Evolutionary conservation across 2,888 invertebrate species (phyloP), one percentile per base, ranked within the genome.

Genomic region (Osmoderma eremita): DNA sequence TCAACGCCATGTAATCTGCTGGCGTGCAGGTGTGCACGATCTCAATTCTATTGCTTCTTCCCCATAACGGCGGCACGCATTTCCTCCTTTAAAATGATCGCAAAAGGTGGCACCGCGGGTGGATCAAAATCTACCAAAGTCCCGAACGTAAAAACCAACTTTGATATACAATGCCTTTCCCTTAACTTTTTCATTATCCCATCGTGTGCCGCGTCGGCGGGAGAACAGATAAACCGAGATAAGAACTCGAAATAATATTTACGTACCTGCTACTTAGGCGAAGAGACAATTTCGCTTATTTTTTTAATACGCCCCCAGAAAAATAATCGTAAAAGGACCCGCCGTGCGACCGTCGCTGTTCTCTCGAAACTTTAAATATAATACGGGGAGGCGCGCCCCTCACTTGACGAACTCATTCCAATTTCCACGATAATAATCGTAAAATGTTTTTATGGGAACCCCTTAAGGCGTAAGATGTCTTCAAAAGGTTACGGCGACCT

Each of bases 381-480:
- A 61, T 20, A 39, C 58, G 15, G 10, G 24, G 45, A 24, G 30
- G 45, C 13, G 15, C 45, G 13, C 45, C 45, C 56, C 41, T 24
- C 17, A 48, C 58, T 61, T 45, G 45, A 61, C 42, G 45, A 39
- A 53, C 58, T 48, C 36, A 24, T 30, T 45, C 58, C 58, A 61
- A 61, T 61, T 61, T 61, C 58, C 45, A 30, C 58, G 58, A 61
- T 48, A 61, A 61, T 61, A 61, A 61, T 61, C 58, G 58, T 61
- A 61, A 61, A 61, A 61, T 61, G 58, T 61, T 61, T 61, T 61
- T 61, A 61, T 61, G 58, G 58, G 45, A 45, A 22, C 45, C 58
- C 58, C 45, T 61, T 61, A 61, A 61, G 58, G 45, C 58, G 48
- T 18, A 36, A 38, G 45, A 24, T 24, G 45, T 61, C 45, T 30